Evolutionary conservation across 2,113 vertebrate species (phyloP).

Genomic region (Passer domesticus): DNA sequence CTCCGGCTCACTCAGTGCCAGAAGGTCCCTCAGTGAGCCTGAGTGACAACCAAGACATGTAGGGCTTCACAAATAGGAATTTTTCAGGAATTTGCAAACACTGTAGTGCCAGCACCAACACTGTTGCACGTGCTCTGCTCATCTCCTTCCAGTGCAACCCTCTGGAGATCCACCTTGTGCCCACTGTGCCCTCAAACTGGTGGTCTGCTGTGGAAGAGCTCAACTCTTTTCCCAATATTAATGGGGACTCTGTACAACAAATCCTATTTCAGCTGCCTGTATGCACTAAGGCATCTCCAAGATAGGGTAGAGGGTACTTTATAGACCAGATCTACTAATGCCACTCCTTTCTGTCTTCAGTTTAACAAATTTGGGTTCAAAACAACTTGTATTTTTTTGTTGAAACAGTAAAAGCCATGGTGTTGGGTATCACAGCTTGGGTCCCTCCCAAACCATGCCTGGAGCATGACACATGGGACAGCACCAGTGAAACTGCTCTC

Average conservation of each 20-base stretch:
- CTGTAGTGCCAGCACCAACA: background rate
- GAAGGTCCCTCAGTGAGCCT: background rate
- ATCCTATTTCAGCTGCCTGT: background rate
- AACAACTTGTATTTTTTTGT: background rate
- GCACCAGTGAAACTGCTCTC: background rate
- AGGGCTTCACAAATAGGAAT: background rate
- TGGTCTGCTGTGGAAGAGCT: background rate
- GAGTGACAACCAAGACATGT: background rate
- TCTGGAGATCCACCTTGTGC: background rate
- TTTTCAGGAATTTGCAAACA: background rate
- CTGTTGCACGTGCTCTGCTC: background rate
- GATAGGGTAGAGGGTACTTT: background rate
- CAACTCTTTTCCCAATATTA: background rate
- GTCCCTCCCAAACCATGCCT: background rate
- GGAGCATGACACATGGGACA: fast-evolving
- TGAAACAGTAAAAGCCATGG: background rate
- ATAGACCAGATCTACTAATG: background rate
- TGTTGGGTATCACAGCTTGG: background rate
- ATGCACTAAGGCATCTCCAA: background rate
- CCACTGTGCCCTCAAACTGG: background rate
- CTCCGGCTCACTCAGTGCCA: background rate
- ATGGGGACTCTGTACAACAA: background rate
- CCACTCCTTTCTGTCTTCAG: background rate
- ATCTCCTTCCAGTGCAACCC: background rate
- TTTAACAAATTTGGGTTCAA: background rate